Conservation (phyloP, 2,113 vertebrate species). For the Suncus etruscus region DNA sequence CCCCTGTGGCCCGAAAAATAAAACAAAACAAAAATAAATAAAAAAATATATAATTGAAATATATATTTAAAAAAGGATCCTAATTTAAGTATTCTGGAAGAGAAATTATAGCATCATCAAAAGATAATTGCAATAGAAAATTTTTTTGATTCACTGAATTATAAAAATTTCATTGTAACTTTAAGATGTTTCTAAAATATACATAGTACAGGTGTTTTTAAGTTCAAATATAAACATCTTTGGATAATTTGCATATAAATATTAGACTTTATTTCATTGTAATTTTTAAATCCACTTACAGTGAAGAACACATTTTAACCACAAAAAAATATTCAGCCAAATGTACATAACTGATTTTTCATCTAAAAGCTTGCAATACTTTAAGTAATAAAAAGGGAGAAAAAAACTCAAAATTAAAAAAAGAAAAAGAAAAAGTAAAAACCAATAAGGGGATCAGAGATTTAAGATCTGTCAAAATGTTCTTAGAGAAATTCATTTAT, state of each 20-base stretch:
- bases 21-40: too few relatives aligned
- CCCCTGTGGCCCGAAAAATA: too few relatives aligned
- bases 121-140: not conserved
- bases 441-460: not conserved
- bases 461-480: constrained; percentile 17
- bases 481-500: not conserved
- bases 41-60: too few relatives aligned
- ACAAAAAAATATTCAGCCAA: constrained; percentile 14
- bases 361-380: constrained; percentile 30
- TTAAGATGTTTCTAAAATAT: not conserved
- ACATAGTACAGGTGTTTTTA: not conserved
- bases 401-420: not conserved
- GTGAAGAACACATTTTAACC: constrained; percentile 36
- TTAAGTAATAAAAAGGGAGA: constrained; percentile 3
- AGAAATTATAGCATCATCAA: not conserved
- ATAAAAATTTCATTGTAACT: not conserved
- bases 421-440: not conserved
- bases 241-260: constrained; percentile 40
- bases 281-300: constrained; percentile 2
- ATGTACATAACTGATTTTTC: constrained; percentile 51
- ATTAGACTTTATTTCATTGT: not conserved
- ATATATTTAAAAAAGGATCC: constrained; percentile 14
- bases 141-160: constrained; percentile 45
- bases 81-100: not conserved
- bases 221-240: constrained; percentile 31